Evolutionary conservation across 2,888 invertebrate genomes (phyloP).

Genomic region (Yponomeuta evonymella): DNA sequence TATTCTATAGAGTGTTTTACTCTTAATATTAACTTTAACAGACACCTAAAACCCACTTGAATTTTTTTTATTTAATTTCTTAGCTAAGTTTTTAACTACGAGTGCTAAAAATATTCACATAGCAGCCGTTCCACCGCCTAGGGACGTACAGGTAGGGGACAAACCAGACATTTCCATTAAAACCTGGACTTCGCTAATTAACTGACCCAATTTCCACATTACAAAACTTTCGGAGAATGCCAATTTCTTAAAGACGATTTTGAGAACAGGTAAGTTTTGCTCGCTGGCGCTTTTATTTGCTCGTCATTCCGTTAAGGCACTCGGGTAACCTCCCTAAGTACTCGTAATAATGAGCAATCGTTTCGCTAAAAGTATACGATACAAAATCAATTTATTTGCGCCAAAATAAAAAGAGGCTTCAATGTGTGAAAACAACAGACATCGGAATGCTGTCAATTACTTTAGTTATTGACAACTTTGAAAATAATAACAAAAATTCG

Average conservation of each 20-base stretch:
- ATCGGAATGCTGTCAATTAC: not conserved
- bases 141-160: not conserved
- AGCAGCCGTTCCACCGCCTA: not conserved
- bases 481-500: too few relatives aligned
- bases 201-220: conserved; percentile 32
- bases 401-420: not conserved
- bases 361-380: not conserved
- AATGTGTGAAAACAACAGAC: not conserved
- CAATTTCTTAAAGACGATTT: conserved; percentile 40
- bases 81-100: not conserved
- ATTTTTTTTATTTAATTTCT: not conserved
- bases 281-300: conserved; percentile 22
- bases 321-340: not conserved
- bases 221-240: conserved; percentile 46
- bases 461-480: too few relatives aligned
- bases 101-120: conserved; percentile 17
- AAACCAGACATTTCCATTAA: conserved; percentile 57
- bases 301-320: conserved; percentile 1
- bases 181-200: conserved; percentile 49
- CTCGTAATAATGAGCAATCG: not conserved
- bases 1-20: not conserved
- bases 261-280: conserved; percentile 28
- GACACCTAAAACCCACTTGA: not conserved
- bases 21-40: not conserved
- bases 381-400: not conserved